Evolutionary conservation across 1,140 invertebrate species (phyloP).

Genomic region (Macrobrachium nipponense): DNA sequence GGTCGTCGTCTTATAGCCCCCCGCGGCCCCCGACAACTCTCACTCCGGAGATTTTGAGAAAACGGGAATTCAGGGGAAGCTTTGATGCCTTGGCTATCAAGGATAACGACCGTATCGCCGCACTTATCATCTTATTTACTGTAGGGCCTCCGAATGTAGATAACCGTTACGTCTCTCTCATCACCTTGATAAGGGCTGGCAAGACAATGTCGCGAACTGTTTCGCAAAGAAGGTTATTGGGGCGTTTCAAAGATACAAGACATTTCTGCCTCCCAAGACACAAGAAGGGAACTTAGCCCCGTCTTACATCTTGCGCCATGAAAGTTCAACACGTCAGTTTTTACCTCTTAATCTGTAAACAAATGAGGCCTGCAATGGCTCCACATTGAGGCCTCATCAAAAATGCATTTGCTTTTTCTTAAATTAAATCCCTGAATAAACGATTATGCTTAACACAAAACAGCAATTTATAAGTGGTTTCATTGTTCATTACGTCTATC

Average conservation of each 20-base stretch:
- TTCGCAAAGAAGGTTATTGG: slow-evolving; percentile 54
- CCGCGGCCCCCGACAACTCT: slow-evolving; percentile 28
- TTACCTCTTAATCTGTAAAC: no score
- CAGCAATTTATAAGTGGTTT: no score
- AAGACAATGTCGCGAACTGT: slow-evolving; percentile 45
- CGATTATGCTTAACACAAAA: no score
- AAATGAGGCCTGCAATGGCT: no score
- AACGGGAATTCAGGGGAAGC: slow-evolving; percentile 58
- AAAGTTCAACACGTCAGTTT: neutral
- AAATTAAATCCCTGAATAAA: no score
- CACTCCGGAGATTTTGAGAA: slow-evolving; percentile 41
- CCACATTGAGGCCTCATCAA: no score
- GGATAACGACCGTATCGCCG: slow-evolving; percentile 54
- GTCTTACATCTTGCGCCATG: neutral
- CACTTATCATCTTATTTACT: slow-evolving; percentile 61
- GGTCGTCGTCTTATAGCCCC: slow-evolving; percentile 47
- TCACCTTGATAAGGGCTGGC: slow-evolving; percentile 46
- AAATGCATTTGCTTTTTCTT: no score
- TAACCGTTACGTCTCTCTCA: slow-evolving; percentile 57
- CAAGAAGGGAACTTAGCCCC: no score
- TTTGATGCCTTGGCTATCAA: slow-evolving; percentile 56
- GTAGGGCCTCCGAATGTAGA: slow-evolving; percentile 49
- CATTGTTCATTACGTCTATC: no score
- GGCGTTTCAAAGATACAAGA: slow-evolving; percentile 41
- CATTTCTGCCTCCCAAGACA: neutral